Evolutionary conservation across 2,113 vertebrate species (phyloP).

Genomic region (Panurus biarmicus): DNA sequence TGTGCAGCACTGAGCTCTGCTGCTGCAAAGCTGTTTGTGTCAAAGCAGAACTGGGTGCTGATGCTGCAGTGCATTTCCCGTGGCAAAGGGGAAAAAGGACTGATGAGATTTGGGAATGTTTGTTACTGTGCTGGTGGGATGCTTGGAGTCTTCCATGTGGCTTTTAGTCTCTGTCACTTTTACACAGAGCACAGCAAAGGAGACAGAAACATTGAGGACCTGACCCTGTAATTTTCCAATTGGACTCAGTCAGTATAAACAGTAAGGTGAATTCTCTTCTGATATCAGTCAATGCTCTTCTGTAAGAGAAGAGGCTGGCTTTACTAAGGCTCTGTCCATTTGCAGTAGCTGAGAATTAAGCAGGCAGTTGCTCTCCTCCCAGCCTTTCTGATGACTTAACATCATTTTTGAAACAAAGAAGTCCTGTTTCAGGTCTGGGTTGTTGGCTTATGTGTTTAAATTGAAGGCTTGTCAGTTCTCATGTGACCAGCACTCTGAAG

Average conservation of each 20-base stretch:
- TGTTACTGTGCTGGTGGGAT: neutral
- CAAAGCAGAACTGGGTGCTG: neutral
- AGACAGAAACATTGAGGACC: neutral
- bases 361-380: neutral
- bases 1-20: neutral
- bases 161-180: neutral
- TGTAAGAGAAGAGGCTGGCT: too few species aligned
- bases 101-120: neutral
- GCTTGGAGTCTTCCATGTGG: neutral
- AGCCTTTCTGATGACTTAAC: neutral
- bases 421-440: neutral
- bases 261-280: neutral
- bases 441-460: neutral
- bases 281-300: neutral
- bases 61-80: neutral
- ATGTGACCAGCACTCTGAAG: slow-evolving; percentile 12
- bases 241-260: neutral
- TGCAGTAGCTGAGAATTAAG: neutral
- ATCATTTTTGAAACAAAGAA: slow-evolving; percentile 6
- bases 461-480: neutral
- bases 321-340: neutral
- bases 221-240: neutral
- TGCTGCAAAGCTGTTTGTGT: neutral
- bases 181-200: neutral
- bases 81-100: neutral